A percentile compares a stretch with the other conserved stretches of the same genome.
Evolutionary conservation across 2,113 vertebrate genomes (phyloP).

Genomic region (Struthio camelus): DNA sequence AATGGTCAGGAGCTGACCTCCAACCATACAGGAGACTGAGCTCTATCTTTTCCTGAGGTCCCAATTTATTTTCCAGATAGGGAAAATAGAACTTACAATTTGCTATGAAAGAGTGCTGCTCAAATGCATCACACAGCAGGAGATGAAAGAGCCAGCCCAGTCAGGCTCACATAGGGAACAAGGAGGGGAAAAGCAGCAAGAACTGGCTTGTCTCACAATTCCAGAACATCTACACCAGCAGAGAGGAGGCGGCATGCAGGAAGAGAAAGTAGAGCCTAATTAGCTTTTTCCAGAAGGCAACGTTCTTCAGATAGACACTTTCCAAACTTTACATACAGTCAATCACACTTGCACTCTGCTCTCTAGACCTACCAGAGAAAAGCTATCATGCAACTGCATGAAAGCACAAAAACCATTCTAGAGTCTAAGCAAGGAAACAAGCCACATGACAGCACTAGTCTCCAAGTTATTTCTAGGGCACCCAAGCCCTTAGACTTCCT

Average conservation of each 20-base stretch:
- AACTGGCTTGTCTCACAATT: not conserved
- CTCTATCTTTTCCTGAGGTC: not conserved
- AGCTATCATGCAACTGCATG: not conserved
- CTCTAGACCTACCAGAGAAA: not conserved
- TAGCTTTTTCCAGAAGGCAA: not conserved
- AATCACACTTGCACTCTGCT: not conserved
- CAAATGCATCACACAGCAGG: not conserved
- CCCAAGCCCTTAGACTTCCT: not conserved
- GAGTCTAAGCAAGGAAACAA: not conserved
- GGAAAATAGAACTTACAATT: not conserved
- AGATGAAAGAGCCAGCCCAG: not conserved
- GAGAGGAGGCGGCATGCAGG: not conserved
- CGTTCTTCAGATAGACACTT: not conserved
- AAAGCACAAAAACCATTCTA: not conserved
- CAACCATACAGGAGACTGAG: not conserved
- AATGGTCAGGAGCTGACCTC: not conserved
- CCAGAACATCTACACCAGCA: not conserved
- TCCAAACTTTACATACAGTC: not conserved
- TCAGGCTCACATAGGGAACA: not conserved
- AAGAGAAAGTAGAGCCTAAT: not conserved
- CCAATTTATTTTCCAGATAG: not conserved
- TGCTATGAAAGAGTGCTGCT: not conserved
- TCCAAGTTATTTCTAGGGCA: not conserved
- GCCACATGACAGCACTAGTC: not conserved
- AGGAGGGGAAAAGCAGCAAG: not conserved